Percentiles rank a stretch among this genome's conserved stretches.
phyloP scores from a whole-genome alignment of 2,113 vertebrate genomes.

The Oncorhynchus keta region DNA sequence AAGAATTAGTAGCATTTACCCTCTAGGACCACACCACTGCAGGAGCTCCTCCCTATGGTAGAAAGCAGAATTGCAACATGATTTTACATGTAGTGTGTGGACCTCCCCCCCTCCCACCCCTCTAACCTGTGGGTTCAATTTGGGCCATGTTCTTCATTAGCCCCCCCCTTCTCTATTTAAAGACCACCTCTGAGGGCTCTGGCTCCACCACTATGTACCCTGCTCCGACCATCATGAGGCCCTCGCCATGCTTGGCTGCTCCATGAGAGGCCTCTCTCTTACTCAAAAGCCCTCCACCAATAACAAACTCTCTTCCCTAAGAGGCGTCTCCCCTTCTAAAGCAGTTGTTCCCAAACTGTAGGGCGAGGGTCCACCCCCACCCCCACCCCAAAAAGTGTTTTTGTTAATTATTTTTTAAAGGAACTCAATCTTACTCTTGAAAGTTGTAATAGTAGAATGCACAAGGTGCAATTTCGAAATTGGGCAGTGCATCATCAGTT shows the following conservation, averaged over 20 bases:
- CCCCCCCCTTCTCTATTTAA: background rate
- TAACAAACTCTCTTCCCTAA: background rate
- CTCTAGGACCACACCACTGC: background rate
- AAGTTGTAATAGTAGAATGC: too few relatives aligned
- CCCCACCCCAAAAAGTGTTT: too few relatives aligned
- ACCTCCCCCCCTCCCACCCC: too few relatives aligned
- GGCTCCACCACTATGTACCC: background rate
- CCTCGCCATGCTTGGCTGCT: background rate
- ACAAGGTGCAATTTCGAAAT: too few relatives aligned
- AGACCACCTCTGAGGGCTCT: background rate
- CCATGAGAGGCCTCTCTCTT: background rate
- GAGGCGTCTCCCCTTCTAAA: background rate
- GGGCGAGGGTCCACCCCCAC: too few relatives aligned
- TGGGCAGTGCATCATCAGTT: too few relatives aligned
- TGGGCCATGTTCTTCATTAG: background rate
- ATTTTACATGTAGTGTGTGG: too few relatives aligned
- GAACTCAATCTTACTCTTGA: too few relatives aligned
- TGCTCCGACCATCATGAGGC: background rate
- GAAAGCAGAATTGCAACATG: conserved; percentile 11
- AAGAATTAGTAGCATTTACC: conserved; percentile 59
- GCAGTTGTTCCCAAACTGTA: too few relatives aligned
- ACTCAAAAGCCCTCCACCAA: background rate
- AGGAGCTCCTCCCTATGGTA: conserved; percentile 42
- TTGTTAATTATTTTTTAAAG: too few relatives aligned
- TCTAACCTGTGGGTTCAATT: background rate